Evolutionary conservation across 2,113 vertebrate species (phyloP).

Genomic region (Heterotis niloticus): DNA sequence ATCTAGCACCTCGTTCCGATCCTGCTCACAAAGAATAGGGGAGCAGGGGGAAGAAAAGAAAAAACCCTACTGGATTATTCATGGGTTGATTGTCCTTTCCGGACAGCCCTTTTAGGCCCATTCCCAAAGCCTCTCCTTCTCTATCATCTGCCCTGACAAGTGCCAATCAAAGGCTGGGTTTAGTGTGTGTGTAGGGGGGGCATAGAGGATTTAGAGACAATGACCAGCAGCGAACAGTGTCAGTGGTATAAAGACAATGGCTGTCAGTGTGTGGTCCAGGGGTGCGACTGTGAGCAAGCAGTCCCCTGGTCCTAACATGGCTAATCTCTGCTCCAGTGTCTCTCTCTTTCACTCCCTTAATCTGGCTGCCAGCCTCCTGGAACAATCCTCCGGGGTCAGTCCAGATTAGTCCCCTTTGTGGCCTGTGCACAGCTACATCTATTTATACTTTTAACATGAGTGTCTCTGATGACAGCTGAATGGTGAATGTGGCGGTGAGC

Average conservation of each 20-base stretch:
- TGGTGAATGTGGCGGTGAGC: slow-evolving; percentile 59
- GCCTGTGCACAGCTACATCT: slow-evolving; percentile 71
- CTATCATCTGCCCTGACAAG: slow-evolving; percentile 88
- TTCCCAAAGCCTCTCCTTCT: slow-evolving; percentile 78
- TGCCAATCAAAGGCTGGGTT: slow-evolving; percentile 86
- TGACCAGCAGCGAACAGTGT: slow-evolving; percentile 47
- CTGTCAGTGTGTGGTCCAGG: slow-evolving; percentile 95
- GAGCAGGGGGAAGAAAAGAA: slow-evolving; percentile 56
- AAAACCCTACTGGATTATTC: slow-evolving; percentile 66
- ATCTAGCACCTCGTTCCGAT: slow-evolving; percentile 75
- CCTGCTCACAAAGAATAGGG: slow-evolving; percentile 41
- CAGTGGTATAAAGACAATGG: slow-evolving; percentile 71
- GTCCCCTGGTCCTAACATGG: slow-evolving; percentile 69
- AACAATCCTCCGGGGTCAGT: slow-evolving; percentile 83
- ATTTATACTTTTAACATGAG: slow-evolving; percentile 81
- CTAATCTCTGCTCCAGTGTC: slow-evolving; percentile 86
- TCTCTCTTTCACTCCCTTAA: slow-evolving; percentile 82
- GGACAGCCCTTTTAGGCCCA: slow-evolving; percentile 65
- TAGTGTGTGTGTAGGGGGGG: slow-evolving; percentile 38
- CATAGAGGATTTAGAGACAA: slow-evolving; percentile 64
- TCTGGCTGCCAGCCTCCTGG: slow-evolving; percentile 75
- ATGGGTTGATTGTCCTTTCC: slow-evolving; percentile 76
- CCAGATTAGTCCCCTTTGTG: slow-evolving; percentile 87
- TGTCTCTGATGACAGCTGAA: slow-evolving; percentile 88
- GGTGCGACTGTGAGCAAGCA: slow-evolving; percentile 35